These are phyloP conservation scores for Plebejus anna DNA, from an alignment of 2,888 invertebrate genomes.

Conservation along the genomic window DNA sequence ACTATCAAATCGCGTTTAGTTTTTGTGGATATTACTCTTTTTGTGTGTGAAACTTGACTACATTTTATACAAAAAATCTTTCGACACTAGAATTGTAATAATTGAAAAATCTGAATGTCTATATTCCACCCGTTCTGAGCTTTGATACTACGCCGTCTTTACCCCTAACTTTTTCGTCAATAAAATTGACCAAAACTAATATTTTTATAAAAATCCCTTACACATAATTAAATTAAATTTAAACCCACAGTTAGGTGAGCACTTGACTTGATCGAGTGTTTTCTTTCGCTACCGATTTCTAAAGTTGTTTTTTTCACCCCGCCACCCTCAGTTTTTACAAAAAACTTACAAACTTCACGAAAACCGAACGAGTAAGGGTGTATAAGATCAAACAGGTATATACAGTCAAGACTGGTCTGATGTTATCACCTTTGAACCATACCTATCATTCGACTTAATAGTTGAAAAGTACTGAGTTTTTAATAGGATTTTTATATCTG, in stretches of 20 bases:
- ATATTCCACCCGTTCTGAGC: neutral
- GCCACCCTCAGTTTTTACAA: conserved; percentile 25
- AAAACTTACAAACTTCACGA: conserved; percentile 20
- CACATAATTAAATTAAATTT: conserved; percentile 7
- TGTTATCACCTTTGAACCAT: neutral
- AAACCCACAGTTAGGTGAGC: conserved; percentile 45
- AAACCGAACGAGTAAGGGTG: neutral
- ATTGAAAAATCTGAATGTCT: neutral
- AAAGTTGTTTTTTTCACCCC: conserved; percentile 36
- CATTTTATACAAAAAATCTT: neutral
- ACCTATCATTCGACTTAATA: neutral
- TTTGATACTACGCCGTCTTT: neutral
- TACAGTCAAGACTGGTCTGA: neutral
- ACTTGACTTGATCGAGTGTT: conserved; percentile 49
- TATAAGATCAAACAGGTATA: neutral
- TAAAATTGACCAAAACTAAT: neutral
- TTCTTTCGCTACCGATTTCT: conserved; percentile 53
- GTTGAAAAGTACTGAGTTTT: neutral
- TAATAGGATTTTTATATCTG: neutral
- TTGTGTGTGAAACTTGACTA: conserved; percentile 8
- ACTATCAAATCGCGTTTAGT: conserved; percentile 15
- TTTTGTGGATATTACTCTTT: neutral
- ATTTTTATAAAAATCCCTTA: neutral
- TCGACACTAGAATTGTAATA: neutral
- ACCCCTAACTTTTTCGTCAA: neutral